Percentiles rank a stretch among this genome's conserved stretches.
Evolutionary conservation across 2,113 vertebrate species (phyloP).

Genomic region (Lepus timidus): DNA sequence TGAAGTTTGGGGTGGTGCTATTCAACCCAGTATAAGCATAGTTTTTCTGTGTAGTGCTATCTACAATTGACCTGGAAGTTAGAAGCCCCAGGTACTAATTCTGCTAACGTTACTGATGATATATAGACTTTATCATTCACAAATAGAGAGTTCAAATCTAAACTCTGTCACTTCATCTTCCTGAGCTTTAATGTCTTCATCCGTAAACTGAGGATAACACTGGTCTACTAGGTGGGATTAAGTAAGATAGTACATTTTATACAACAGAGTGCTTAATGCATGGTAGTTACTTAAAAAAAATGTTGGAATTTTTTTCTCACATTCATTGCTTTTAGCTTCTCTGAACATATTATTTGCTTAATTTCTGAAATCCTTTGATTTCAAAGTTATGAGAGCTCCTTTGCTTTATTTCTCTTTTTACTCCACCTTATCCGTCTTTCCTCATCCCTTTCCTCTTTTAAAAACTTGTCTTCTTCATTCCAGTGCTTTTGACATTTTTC

Average conservation of each 20-base stretch:
- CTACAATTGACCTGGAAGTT: not conserved
- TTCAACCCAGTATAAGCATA: not conserved
- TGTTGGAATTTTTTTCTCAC: not conserved
- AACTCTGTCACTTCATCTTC: not conserved
- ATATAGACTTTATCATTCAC: not conserved
- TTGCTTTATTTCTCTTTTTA: not conserved
- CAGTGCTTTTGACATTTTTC: not conserved
- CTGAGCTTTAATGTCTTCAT: not conserved
- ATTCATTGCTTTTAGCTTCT: not conserved
- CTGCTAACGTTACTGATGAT: not conserved
- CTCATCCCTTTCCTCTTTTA: not conserved
- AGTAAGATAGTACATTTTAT: not conserved
- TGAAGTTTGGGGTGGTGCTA: not conserved
- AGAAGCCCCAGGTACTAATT: not conserved
- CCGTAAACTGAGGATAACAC: slow-evolving; percentile 1
- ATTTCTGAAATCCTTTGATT: slow-evolving; percentile 41
- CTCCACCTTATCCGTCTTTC: not conserved
- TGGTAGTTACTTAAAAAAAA: not conserved
- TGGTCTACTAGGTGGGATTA: not conserved
- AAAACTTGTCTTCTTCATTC: not conserved
- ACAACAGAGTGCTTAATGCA: not conserved
- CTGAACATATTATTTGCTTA: not conserved
- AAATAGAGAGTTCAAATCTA: not conserved
- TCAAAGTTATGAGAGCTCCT: not conserved
- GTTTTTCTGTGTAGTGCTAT: not conserved